Base-by-base conservation (phyloP, 2,113 vertebrate genomes). In the Phyllopteryx taeniolatus region DNA sequence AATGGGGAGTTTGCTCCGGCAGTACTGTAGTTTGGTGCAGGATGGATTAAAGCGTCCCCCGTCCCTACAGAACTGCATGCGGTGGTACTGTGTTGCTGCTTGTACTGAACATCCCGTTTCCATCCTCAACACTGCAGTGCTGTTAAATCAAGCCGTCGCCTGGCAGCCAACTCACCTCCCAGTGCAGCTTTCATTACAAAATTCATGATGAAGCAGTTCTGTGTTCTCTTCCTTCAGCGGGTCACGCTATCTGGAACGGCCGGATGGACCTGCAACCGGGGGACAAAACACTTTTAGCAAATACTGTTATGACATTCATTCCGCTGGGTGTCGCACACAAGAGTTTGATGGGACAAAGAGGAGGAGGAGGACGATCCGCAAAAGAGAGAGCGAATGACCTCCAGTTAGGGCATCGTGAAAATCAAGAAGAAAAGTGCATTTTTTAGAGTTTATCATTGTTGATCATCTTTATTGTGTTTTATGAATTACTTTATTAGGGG, bases 111-210 rank as follows among this genome's bases (percentile, higher is more conserved):
- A 71, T 72, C 76, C 81, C 77, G 67, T 80, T 86, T 86, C 83
- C 90, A 82, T 79, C 83, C 81, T 78, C 72, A 64, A 76, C 86
- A 87, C 88, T 91, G 89, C 90, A 90, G 88, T 90, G 89, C 77
- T 77, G 77, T 87, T 88, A 90, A 90, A 89, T 88, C 87, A 88
- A 83, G 75, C 85, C 74, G 81, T 20, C 61, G 79, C 66, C 77
- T 65, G 27, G 70, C 74, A 64, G 76, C 79, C 80, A 59, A 91
- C 90, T 91, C 78, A 91, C 90, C 90, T 91, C 90, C 90, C 86
- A 91, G 5, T 43, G 90, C 90, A 80, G 90, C 88, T 87, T 91
- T 91, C 90, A 91, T 91, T 87, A 91, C 84, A 89, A 91, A 91
- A 91, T 91, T 91, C 90, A 91, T 91, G 90, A 88, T 88, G 89